Conservation (phyloP, 2,113 vertebrate genomes). For the Gobio gobio region DNA sequence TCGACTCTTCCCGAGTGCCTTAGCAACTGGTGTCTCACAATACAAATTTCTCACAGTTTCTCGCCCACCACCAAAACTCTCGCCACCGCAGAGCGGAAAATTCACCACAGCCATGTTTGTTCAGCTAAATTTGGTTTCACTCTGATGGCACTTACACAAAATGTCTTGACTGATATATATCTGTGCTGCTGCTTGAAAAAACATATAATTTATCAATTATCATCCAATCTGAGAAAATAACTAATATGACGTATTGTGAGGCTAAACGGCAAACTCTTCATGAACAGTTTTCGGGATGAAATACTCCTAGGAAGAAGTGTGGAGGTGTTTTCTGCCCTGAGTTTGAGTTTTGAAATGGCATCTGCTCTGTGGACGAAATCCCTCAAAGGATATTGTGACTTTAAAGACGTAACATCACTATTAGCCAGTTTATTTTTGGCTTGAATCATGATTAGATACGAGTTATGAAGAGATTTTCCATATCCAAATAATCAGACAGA, state of each 20-base stretch:
- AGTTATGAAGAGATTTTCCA: no score
- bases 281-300: not conserved
- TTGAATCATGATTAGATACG: no score
- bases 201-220: not conserved
- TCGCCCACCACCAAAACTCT: conserved; percentile 49
- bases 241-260: no score
- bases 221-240: no score
- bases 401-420: no score
- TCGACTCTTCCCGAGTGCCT: conserved; percentile 69
- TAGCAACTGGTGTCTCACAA: conserved; percentile 71
- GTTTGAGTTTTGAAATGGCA: not conserved
- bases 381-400: no score
- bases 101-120: conserved; percentile 10
- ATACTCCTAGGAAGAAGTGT: not conserved
- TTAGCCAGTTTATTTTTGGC: no score
- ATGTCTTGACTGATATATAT: not conserved
- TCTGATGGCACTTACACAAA: conserved; percentile 6
- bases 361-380: no score
- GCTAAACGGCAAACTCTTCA: no score
- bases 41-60: conserved; percentile 51
- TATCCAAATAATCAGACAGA: no score
- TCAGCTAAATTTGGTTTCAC: conserved; percentile 2
- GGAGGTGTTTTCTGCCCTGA: not conserved
- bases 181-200: not conserved
- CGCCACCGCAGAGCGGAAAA: conserved; percentile 12